These are phyloP conservation scores for Petrocephalus sullivani DNA, from an alignment of 2,797 vertebrate genomes.

Conservation along the genomic window DNA sequence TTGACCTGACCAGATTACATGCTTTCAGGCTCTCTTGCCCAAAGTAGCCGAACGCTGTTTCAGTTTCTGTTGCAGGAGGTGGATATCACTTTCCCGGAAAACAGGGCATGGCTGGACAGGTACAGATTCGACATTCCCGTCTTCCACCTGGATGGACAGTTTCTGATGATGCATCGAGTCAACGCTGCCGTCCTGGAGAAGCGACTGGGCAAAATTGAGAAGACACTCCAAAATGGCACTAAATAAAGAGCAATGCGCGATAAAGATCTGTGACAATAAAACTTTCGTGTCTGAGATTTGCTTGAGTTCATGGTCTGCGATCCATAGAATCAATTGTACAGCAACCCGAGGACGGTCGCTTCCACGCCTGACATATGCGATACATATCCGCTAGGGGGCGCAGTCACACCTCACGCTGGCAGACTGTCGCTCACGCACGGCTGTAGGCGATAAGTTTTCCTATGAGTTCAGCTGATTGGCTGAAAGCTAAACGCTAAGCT, in stretches of 20 bases:
- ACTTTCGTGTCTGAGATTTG: not conserved
- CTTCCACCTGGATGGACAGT: conserved; percentile 77
- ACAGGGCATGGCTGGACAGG: conserved; percentile 64
- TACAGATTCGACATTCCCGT: conserved; percentile 79
- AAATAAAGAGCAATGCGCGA: not conserved
- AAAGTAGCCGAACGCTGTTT: conserved; percentile 18
- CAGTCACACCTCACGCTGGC: not conserved
- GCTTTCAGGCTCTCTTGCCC: not conserved
- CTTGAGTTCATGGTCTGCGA: not conserved
- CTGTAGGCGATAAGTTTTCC: conserved; percentile 30
- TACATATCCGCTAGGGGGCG: conserved; percentile 27
- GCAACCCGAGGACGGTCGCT: not conserved
- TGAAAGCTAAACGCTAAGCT: conserved; percentile 17
- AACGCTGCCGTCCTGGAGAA: conserved; percentile 63
- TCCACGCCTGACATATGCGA: not conserved
- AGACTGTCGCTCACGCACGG: not conserved
- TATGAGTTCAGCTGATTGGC: conserved; percentile 36
- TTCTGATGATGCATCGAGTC: conserved; percentile 78
- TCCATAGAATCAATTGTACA: not conserved
- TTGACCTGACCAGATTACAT: not conserved
- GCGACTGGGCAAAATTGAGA: conserved; percentile 55
- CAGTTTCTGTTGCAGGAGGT: conserved; percentile 78
- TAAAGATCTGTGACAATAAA: not conserved
- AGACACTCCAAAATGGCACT: not conserved
- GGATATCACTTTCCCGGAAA: conserved; percentile 73